Evolutionary conservation across 2,113 vertebrate species (phyloP), one percentile per base, ranked within the genome.

Genomic region (Xenopus tropicalis): DNA sequence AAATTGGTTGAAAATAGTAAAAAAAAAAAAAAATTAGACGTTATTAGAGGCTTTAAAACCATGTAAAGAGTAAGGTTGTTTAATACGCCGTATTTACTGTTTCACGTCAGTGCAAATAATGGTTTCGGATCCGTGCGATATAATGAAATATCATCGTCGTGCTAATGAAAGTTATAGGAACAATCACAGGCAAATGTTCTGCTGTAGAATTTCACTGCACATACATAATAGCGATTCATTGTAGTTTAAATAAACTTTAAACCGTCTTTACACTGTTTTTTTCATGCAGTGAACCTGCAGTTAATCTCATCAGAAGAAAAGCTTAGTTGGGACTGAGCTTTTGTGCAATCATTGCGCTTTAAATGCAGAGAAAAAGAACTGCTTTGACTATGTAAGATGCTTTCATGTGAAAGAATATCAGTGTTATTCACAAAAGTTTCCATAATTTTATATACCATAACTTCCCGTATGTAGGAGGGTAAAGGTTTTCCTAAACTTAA

Each of bases 11-110:
- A 67, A 67, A 74, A 74, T 61, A 66, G 37, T 59, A 61, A 20
- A 66, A 37, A 52, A 66, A 44, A 44, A 44, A 44, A 52, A 66
- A 61, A 74, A 74, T 74, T 74, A 74, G 61, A 67, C n/a, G 24
- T 25, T 21, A 68, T 74, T 68, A 68, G 21, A 44, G 59, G 20
- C 56, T 74, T 58, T 46, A 68, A 68, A 52, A 56, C 24, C 21
- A 43, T 19, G 22, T 61, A 21, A 74, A 22, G 65, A 52, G 68
- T 68, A 16, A 44, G 6, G 37, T 42, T 12, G 37, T 66, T 59
- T 8, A 23, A 43, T 37, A 61, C 22, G 42, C 46, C 14, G 57
- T 74, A 74, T 61, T 66, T 61, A 61, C 72, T n/a, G 56, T 43
- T 58, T 67, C 23, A 51, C 48, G 71, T 48, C 62, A 65, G 14